Evolutionary conservation across 2,797 vertebrate genomes (phyloP).

Genomic region (Myotis findleyi): DNA sequence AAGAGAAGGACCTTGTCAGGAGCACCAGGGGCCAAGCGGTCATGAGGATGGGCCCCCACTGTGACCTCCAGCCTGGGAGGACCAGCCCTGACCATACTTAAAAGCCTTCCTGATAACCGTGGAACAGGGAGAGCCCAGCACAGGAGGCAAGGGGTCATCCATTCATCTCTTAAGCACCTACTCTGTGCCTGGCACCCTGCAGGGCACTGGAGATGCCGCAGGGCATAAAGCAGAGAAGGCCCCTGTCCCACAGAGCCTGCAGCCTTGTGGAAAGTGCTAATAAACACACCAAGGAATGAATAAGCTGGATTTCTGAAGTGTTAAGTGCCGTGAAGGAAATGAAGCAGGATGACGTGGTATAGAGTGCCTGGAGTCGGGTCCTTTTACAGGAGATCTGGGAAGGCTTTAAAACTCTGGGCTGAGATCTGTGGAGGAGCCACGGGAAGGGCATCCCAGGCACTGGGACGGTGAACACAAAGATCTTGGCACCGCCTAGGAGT

Average conservation of each 20-base stretch:
- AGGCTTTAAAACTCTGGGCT: background rate
- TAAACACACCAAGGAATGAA: background rate
- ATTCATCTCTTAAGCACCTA: background rate
- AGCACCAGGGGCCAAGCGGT: background rate
- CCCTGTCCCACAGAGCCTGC: background rate
- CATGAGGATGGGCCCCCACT: background rate
- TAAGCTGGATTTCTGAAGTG: background rate
- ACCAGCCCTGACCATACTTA: background rate
- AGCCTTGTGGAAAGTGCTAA: background rate
- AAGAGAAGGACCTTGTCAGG: background rate
- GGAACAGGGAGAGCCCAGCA: background rate
- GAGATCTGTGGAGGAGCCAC: background rate
- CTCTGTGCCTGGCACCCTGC: background rate
- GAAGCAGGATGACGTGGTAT: background rate
- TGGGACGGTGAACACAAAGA: fast-evolving
- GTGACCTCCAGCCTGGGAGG: background rate
- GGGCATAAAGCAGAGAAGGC: background rate
- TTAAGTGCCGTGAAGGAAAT: background rate
- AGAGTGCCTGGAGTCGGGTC: background rate
- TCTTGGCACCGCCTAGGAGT: background rate
- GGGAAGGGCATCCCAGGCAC: fast-evolving
- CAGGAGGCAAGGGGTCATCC: background rate
- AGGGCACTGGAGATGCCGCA: background rate
- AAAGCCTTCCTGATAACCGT: background rate
- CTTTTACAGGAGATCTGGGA: background rate